Evolutionary conservation across 2,888 invertebrate species (phyloP).

Genomic region (Galeopsomyia nigrocyanea): DNA sequence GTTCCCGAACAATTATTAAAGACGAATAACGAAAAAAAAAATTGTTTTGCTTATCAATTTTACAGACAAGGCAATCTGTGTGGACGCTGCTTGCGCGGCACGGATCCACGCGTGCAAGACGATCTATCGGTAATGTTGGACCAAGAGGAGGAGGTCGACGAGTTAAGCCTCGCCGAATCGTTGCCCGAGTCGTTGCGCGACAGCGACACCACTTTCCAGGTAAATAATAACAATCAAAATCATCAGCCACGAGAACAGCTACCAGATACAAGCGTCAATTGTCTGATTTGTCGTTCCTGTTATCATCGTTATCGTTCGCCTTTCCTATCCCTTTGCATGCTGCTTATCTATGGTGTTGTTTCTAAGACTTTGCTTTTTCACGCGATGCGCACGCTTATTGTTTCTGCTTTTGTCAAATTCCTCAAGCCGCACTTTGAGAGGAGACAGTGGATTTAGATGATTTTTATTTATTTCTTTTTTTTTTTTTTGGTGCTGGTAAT

Average conservation of each 20-base stretch:
- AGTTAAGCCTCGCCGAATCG: conserved; percentile 75
- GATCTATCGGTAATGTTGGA: conserved; percentile 78
- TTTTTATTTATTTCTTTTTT: too few species aligned
- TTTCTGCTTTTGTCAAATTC: conserved; percentile 33
- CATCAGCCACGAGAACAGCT: not conserved
- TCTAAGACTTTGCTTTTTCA: conserved; percentile 37
- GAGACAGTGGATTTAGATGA: too few species aligned
- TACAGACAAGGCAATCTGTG: conserved; percentile 86
- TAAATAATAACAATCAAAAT: conserved; percentile 18
- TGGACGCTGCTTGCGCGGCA: conserved; percentile 81
- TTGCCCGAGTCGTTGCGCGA: conserved; percentile 51
- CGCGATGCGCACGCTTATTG: conserved; percentile 34
- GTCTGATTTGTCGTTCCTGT: too few species aligned
- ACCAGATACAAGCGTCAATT: too few species aligned
- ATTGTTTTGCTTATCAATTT: conserved; percentile 25
- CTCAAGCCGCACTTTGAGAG: conserved; percentile 33
- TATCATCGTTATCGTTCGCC: too few species aligned
- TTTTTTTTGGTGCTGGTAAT: not conserved
- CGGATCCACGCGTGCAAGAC: conserved; percentile 72
- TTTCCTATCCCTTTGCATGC: conserved; percentile 30
- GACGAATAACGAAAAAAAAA: conserved; percentile 17
- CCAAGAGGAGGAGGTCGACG: conserved; percentile 83
- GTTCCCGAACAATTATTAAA: not conserved
- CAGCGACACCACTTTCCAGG: conserved; percentile 35
- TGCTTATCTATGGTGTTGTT: conserved; percentile 31